Base-by-base conservation (phyloP, 2,113 vertebrate species). In the Pangasianodon hypophthalmus region DNA sequence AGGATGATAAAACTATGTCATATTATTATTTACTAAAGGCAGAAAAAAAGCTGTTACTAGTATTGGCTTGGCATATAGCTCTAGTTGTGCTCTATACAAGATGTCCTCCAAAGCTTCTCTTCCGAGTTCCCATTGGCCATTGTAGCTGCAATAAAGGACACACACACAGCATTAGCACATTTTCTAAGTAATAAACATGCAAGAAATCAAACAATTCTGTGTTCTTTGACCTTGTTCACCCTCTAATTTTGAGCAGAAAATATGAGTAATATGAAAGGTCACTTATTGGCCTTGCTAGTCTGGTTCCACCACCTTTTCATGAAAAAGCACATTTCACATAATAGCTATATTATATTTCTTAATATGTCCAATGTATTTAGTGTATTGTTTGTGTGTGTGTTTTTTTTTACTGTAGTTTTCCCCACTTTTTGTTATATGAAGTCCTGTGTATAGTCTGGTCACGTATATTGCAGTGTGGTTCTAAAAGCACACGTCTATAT, bases 91-190 rank as follows among this genome's bases (percentile, higher is more conserved):
- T 96, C 98, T 95, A 93, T 99, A 99, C 91, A 99, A 96, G 91
- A 99, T 96, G 93, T 99, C 98, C 93, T 99, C 98, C 93, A 99
- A 94, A 50, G 98, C 97, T 95, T 99, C 98, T 92, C 96, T 97
- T 46, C 98, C 98, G 93, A 98, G 96, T 88, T 98, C 98, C 98
- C 98, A 99, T 87, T 99, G 98, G 86, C 98, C 98, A 92, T 99
- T 99, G 93, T 99, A 99, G 96, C 98, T 99, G 81, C 88, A 37
- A 84, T 56, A 88, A 88, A 52, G 32, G 13, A 85, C 19, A 6
- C 32, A 87, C 32, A 87, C 21, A 89, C 1, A 54, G 8, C 0
- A 58, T 88, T 32, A 88, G 69, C 13, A 86, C 46, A 84, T 73
- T 52, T 46, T 71, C 41, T 69, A 91, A 85, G 91, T 32, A 90